Base-by-base conservation (phyloP, 2,113 vertebrate genomes). In the Chloebia gouldiae region DNA sequence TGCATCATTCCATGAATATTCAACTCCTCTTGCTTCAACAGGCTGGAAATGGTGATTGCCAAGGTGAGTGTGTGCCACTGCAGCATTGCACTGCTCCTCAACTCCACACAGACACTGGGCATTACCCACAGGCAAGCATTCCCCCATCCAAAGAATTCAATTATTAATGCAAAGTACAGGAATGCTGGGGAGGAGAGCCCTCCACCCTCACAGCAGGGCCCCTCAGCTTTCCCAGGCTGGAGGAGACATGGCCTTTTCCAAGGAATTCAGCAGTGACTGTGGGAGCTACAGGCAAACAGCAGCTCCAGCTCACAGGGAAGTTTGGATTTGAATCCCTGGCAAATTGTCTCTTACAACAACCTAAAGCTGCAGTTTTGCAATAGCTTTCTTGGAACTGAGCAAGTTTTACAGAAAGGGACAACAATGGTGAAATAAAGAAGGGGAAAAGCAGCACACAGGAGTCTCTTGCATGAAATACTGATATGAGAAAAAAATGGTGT, bases 1-100 rank as follows among this genome's bases (percentile, higher is more conserved):
- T 65, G 81, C 87, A 60, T 45, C 76, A 39, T 35, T 0, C 94
- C 88, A 92, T 64, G 82, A 88, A 66, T 93, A 95, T 80, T 95
- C 95, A 97, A 95, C 81, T 92, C 94, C 95, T 96, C 94, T 95
- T 96, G 96, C 94, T 95, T 82, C n/a, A 81, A 18, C 86, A 63
- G 64, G 82, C 64, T 86, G 64, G 15, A 80, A 94, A 68, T 15
- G 16, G 87, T 35, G 59, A 61, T 14, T 61, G 23, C 69, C 13
- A 47, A 33, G 81, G 42, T 1, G 4, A 24, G 42, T 0, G 7
- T 15, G 61, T 64, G 72, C 28, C 72, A 19, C 47, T 40, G 63
- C 76, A n/a, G 12, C 81, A 17, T 1, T 44, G 37, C 78, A 44
- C 56, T 51, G 47, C 64, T 63, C 8, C 1, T 49, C 39, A 59